Base-by-base conservation (phyloP, 2,888 invertebrate species). In the Harmothoe impar region DNA sequence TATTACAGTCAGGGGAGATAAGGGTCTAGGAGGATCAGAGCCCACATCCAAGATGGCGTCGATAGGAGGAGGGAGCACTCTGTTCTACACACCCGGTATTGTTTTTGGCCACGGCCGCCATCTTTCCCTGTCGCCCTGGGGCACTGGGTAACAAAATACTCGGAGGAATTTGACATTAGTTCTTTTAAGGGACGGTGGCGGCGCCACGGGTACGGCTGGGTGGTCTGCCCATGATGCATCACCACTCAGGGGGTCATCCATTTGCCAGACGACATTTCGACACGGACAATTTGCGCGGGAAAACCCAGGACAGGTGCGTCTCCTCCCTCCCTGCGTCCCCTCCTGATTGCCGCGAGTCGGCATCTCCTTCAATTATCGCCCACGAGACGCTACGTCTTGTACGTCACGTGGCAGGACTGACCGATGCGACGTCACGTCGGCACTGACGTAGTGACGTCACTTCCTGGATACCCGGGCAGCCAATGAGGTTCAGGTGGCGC, bases 121-220 rank as follows among this genome's bases (percentile, higher is more conserved):
- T 51, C 51, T 33, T 35, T 84, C 84, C 33, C 3, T n/a, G 84
- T 35, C 25, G 43, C n/a, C 84, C 35, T 7, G 10, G 43, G 84
- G 84, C 84, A 84, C 43, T 84, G n/a, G 51, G 84, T 84, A 84
- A 84, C 84, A 84, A 43, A 84, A 84, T 84, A 84, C 84, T 23
- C 72, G 84, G 43, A 84, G 51, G 84, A 84, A 84, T 84, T 84
- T 51, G 84, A 84, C 84, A 84, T 51, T 35, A 43, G 51, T 51
- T 84, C 43, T 51, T 84, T 51, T 84, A 51, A 51, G 35, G 10
- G 84, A 17, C 84, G 43, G n/a, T 23, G 84, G 84, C 23, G 43
- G 51, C 84, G 84, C 84, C 84, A 51, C 12, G 33, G 7, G 43
- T 51, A 84, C 43, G 84, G 84, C 84, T 84, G 84, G 84, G 84